These are phyloP conservation scores for Drepana arcuata DNA, from an alignment of 1,140 invertebrate species.

Conservation along the genomic window DNA sequence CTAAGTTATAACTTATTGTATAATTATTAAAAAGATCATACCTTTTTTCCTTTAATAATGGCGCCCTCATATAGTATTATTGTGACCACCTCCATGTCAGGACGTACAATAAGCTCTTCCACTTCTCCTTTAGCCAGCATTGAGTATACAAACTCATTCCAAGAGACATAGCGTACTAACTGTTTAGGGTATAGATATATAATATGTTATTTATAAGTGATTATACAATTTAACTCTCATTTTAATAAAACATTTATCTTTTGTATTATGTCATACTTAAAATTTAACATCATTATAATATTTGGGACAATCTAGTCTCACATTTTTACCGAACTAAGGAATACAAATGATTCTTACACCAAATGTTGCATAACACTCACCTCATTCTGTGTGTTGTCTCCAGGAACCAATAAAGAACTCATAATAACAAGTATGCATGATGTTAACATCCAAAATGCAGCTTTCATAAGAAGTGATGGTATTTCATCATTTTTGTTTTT, in stretches of 20 bases:
- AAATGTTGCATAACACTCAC: constrained; percentile 57
- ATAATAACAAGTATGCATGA: constrained; percentile 81
- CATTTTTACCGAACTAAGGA: no score
- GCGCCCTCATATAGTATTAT: constrained; percentile 90
- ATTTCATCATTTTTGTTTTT: constrained; percentile 77
- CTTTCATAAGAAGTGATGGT: constrained; percentile 79
- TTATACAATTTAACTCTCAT: no score
- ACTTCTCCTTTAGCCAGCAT: constrained; percentile 95
- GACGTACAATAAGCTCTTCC: constrained; percentile 87
- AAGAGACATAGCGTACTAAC: constrained; percentile 83
- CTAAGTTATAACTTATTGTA: constrained; percentile 1
- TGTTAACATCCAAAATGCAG: constrained; percentile 82
- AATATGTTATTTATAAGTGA: no score
- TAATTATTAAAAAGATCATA: constrained; percentile 33
- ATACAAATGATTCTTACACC: no score
- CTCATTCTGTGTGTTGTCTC: constrained; percentile 79
- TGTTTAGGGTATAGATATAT: no score
- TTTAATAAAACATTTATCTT: no score
- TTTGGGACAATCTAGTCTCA: no score
- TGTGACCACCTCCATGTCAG: constrained; percentile 86
- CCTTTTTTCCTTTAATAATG: constrained; percentile 86
- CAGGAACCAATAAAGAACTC: constrained; percentile 79
- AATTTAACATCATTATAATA: no score
- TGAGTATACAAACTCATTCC: constrained; percentile 96
- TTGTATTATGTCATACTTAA: no score